Percentiles rank a stretch among this genome's conserved stretches.
Evolutionary conservation across 2,888 invertebrate genomes (phyloP).

Genomic region (Pollenia amentaria): DNA sequence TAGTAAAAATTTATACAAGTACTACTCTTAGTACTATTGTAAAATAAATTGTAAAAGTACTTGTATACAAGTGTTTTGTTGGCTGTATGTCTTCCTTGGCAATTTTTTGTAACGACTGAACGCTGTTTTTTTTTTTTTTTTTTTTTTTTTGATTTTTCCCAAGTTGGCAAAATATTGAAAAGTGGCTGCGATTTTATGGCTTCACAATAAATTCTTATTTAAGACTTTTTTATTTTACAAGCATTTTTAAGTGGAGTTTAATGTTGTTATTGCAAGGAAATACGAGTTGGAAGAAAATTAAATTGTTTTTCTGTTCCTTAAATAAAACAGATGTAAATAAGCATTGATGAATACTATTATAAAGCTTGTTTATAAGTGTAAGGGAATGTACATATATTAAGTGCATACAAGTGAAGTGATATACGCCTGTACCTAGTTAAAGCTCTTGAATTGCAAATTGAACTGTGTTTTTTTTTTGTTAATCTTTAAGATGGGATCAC

Average conservation of each 20-base stretch:
- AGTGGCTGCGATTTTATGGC: conserved; percentile 38
- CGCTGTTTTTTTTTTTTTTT: background rate
- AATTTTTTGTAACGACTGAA: background rate
- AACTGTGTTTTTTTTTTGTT: too few species aligned
- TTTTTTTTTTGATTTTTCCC: background rate
- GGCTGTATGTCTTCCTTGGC: background rate
- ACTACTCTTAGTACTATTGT: background rate
- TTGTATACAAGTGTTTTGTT: background rate
- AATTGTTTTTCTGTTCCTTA: background rate
- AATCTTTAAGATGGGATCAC: too few species aligned
- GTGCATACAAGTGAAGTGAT: too few species aligned
- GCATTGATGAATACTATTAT: too few species aligned
- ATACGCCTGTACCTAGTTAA: too few species aligned
- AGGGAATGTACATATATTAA: too few species aligned
- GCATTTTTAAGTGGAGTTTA: conserved; percentile 23
- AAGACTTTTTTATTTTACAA: conserved; percentile 18
- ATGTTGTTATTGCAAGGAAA: conserved; percentile 13
- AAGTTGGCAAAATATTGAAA: conserved; percentile 25
- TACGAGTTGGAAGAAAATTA: conserved; percentile 10
- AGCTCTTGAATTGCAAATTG: too few species aligned
- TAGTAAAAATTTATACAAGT: background rate
- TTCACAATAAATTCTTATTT: conserved; percentile 35
- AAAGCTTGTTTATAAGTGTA: too few species aligned
- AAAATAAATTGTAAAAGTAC: background rate
- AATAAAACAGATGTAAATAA: too few species aligned